Evolutionary conservation across 1,140 invertebrate species (phyloP).

Genomic region (Anastrepha obliqua): DNA sequence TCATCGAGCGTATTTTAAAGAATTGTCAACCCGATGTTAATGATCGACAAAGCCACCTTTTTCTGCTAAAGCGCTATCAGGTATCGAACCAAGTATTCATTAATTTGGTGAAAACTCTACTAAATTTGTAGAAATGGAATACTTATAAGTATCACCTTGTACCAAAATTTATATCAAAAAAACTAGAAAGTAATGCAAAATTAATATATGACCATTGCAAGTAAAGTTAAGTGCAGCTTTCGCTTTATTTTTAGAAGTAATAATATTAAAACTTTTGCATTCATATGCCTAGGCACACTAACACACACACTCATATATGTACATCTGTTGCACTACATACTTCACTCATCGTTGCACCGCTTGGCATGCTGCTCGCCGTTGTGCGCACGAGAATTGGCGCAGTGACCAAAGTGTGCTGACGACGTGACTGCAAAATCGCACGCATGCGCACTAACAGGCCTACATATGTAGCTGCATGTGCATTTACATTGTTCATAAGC

Average conservation of each 20-base stretch:
- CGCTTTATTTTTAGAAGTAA: not conserved
- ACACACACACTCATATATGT: not conserved
- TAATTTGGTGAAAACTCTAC: too few species aligned
- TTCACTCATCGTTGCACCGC: not conserved
- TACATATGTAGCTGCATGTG: not conserved
- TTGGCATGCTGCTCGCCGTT: slow-evolving; percentile 20
- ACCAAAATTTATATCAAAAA: too few species aligned
- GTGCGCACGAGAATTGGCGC: slow-evolving; percentile 34
- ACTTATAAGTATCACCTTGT: too few species aligned
- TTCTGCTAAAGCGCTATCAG: too few species aligned
- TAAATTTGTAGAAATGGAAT: too few species aligned
- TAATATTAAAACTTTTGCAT: not conserved
- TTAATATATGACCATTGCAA: too few species aligned
- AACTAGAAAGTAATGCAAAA: too few species aligned
- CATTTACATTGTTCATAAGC: not conserved
- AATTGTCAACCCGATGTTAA: too few species aligned
- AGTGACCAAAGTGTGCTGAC: slow-evolving; percentile 32
- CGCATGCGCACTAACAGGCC: not conserved
- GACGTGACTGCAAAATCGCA: slow-evolving; percentile 12
- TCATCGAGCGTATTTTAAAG: too few species aligned
- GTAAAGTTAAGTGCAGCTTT: not conserved
- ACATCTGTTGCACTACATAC: not conserved
- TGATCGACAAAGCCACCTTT: too few species aligned
- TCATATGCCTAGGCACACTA: not conserved
- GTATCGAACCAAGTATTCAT: too few species aligned